These are phyloP conservation scores for Pterocles orientalis DNA, from an alignment of 2,113 vertebrate genomes.

Conservation along the genomic window DNA sequence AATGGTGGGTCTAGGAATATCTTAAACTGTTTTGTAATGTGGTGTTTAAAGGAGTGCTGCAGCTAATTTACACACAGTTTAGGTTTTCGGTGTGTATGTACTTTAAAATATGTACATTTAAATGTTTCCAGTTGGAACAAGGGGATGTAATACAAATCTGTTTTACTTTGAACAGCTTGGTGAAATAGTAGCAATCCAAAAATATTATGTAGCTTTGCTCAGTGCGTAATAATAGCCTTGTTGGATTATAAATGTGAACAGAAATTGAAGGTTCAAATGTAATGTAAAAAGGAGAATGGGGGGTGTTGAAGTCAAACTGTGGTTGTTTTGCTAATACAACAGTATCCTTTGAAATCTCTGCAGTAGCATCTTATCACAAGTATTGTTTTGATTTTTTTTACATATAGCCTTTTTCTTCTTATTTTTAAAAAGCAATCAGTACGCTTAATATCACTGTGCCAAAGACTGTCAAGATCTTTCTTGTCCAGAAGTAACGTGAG, in stretches of 20 bases:
- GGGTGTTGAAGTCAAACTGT: neutral
- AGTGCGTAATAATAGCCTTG: neutral
- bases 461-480: slow-evolving; percentile 98
- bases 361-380: neutral
- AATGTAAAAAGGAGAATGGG: neutral
- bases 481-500: slow-evolving; percentile 98
- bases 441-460: slow-evolving; percentile 97
- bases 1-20: neutral
- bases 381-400: neutral
- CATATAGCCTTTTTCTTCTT: slow-evolving; percentile 14
- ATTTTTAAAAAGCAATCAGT: slow-evolving; percentile 91
- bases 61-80: neutral
- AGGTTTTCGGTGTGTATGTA: neutral
- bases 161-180: neutral
- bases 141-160: neutral
- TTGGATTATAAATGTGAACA: neutral
- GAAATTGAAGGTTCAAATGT: neutral
- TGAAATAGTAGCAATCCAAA: neutral
- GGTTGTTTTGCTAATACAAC: neutral
- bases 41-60: neutral
- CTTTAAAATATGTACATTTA: neutral
- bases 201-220: neutral
- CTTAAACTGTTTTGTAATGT: neutral
- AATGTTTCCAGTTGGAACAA: neutral
- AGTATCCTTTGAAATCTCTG: neutral